Base-by-base conservation (phyloP, 2,797 vertebrate species). In the Neosalanx taihuensis region DNA sequence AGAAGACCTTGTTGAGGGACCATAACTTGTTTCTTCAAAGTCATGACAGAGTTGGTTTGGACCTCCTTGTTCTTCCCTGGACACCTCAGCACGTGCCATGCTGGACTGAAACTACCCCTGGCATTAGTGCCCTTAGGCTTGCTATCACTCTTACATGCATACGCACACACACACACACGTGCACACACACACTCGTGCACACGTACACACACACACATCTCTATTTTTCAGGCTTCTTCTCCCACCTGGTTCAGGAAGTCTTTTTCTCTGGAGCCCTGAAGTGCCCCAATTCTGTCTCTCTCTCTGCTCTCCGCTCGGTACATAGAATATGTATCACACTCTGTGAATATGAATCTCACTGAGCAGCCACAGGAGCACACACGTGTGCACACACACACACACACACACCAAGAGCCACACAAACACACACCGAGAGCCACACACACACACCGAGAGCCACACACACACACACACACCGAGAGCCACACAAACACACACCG, bases 201-300 rank as follows among this genome's bases (percentile, higher is more conserved):
- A 6, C 33, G 12, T 10, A 41, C 37, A 46, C 41, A 41, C 37
- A 46, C 41, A 59, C 33, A 56, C 56, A 31, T 37, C 30, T 33
- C 31, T 69, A 31, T 57, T 69, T 60, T 41, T 37, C 31, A 69
- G 31, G n/a, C 20, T 26, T 83, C 80, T 72, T 73, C 70, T 79
- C 71, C 62, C 75, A 74, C 74, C 76, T 78, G 78, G 81, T 78
- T 82, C 73, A 2, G 73, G 81, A 76, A 78, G 82, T 74, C 53
- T 7, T 23, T 37, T 13, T 59, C 53, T 69, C 56, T 35, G 20
- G 56, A 23, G 67, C 10, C 53, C 79, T 80, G 79, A 69, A 56
- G 75, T 88, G 88, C 81, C 86, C 86, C 74, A 85, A 79, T 85
- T 89, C 85, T 88, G 86, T 89, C 88, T 87, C 56, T 57, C 29